Evolutionary conservation across 2,797 vertebrate genomes (phyloP).

Genomic region (Coregonus suidteri): DNA sequence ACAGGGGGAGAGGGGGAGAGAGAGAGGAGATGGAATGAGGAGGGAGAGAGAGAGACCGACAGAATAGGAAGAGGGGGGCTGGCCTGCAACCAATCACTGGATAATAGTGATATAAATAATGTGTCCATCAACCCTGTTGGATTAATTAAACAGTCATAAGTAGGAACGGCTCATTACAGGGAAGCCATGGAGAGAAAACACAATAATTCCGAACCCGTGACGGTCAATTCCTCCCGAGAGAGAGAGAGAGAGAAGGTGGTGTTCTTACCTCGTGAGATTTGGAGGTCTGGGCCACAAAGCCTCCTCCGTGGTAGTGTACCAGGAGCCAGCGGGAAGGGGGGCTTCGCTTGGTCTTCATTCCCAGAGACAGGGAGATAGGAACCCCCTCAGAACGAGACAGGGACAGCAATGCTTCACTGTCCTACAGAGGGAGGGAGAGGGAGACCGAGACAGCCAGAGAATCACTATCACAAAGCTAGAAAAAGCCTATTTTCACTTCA

Average conservation of each 20-base stretch:
- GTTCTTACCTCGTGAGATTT: conserved; percentile 87
- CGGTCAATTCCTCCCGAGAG: neutral
- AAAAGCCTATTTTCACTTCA: neutral
- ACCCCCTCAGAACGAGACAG: conserved; percentile 80
- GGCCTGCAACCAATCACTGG: neutral
- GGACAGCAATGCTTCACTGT: conserved; percentile 81
- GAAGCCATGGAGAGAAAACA: conserved; percentile 38
- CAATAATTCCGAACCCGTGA: conserved; percentile 14
- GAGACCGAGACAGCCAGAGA: conserved; percentile 5
- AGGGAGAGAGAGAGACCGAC: neutral
- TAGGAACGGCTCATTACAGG: conserved; percentile 39
- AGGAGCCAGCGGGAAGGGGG: conserved; percentile 82
- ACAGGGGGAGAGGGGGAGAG: neutral
- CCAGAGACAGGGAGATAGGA: conserved; percentile 78
- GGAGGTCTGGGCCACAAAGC: conserved; percentile 93
- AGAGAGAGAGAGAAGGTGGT: neutral
- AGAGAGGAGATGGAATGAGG: neutral
- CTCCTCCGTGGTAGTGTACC: conserved; percentile 89
- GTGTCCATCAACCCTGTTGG: neutral
- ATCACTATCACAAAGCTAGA: neutral
- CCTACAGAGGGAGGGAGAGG: conserved; percentile 62
- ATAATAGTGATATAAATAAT: neutral
- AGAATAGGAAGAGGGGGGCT: neutral
- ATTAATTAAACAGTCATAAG: neutral
- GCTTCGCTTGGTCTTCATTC: conserved; percentile 74